Conservation (phyloP, 1,140 invertebrate genomes). For the Diabrotica undecimpunctata region DNA sequence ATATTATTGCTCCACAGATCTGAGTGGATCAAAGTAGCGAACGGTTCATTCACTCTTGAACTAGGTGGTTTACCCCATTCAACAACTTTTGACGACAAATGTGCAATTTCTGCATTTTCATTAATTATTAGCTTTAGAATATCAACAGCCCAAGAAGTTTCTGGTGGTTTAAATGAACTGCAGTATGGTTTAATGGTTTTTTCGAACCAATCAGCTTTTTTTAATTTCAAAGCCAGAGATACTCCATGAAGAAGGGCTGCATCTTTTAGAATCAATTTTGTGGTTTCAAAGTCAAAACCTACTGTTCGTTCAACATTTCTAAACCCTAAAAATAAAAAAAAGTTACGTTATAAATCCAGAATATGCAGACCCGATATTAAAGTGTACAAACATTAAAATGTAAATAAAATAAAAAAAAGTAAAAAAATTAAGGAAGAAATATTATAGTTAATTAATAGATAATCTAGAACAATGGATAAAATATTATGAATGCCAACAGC, state of each 20-base stretch:
- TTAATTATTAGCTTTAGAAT: conserved; percentile 22
- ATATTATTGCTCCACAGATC: conserved; percentile 63
- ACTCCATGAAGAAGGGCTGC: conserved; percentile 54
- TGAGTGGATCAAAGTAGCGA: conserved; percentile 52
- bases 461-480: no score
- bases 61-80: neutral
- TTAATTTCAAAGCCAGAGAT: conserved; percentile 49
- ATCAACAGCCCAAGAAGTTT: neutral
- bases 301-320: conserved; percentile 46
- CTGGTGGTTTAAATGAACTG: neutral
- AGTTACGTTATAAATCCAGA: no score
- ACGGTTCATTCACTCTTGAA: conserved; percentile 42
- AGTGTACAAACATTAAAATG: no score
- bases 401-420: no score
- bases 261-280: conserved; percentile 42
- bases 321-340: conserved; percentile 46
- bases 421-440: no score
- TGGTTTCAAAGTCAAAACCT: conserved; percentile 50
- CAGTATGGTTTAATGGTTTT: conserved; percentile 38
- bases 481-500: no score
- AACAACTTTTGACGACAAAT: neutral
- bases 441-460: no score
- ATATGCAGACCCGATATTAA: no score
- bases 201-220: conserved; percentile 49
- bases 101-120: conserved; percentile 37